Base-by-base conservation (phyloP, 1,140 invertebrate genomes). In the Catajapyx aquilonaris region DNA sequence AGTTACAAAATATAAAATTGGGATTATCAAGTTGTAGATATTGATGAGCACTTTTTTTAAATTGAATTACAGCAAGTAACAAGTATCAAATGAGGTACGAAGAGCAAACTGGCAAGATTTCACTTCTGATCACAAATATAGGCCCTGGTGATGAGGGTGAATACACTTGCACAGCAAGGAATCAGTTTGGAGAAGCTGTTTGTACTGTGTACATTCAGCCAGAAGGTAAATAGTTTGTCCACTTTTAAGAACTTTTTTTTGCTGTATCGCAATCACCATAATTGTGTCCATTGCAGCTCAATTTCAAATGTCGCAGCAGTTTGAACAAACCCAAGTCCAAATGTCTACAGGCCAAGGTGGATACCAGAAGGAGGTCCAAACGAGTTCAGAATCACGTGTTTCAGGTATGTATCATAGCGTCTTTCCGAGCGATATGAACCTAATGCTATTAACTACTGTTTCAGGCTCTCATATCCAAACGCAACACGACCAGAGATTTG, bases 161-260 rank as follows among this genome's bases (percentile, higher is more conserved):
- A 59, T 94, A 94, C 56, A 90, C 83, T 2, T 93, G 88, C 56
- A 85, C 76, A 37, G 87, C 88, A 7, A 69, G 77, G 40, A 95
- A 95, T 56, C 76, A 83, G 50, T 87, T 81, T 48, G 88, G 88
- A 38, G 85, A 90, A 64, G 85, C 84, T 16, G 84, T 88, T 46
- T 88, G 86, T 55, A 87, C 84, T 28, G 84, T 90, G n/a, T 85
- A 76, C 51, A 90, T 93, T 48, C 81, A 87, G 53, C 83, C 84
- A n/a, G 85, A 90, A 61, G 81, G 81, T 49, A 41, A 17, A n/a
- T n/a, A n/a, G n/a, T n/a, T n/a, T n/a, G n/a, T n/a, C n/a, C n/a
- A n/a, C n/a, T n/a, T n/a, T n/a, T n/a, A n/a, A n/a, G n/a, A n/a
- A n/a, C n/a, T n/a, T n/a, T n/a, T n/a, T n/a, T n/a, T n/a, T n/a